phyloP scores from a whole-genome alignment of 2,797 vertebrate genomes.

The Tarsius wallacei region DNA sequence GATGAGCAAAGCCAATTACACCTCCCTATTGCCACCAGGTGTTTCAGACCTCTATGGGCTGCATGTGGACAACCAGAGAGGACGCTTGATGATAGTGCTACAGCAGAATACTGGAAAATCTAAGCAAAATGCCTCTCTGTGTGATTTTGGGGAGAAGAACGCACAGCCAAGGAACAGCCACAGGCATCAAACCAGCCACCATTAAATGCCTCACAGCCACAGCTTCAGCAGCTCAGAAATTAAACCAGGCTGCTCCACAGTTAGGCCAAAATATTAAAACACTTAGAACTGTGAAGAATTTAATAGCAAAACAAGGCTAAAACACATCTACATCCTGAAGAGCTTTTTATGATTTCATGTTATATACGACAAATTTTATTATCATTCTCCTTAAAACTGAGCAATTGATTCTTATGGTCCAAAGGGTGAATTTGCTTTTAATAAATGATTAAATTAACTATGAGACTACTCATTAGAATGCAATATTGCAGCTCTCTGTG shows the following conservation, averaged over 20 bases:
- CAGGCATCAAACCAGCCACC: constrained; percentile 92
- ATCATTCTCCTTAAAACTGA: constrained; percentile 48
- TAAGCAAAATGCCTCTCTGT: constrained; percentile 92
- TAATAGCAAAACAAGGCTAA: neutral
- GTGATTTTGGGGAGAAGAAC: constrained; percentile 96
- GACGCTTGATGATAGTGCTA: constrained; percentile 91
- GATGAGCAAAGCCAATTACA: constrained; percentile 94
- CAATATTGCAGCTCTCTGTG: constrained; percentile 76
- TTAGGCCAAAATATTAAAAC: constrained; percentile 89
- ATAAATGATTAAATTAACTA: constrained; percentile 61
- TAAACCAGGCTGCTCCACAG: constrained; percentile 92
- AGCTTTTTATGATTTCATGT: neutral
- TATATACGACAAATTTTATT: neutral
- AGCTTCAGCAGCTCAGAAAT: constrained; percentile 94
- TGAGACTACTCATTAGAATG: constrained; percentile 78
- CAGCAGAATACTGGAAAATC: constrained; percentile 92
- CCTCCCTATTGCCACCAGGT: constrained; percentile 93
- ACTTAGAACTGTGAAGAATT: constrained; percentile 1
- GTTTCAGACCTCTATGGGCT: constrained; percentile 95
- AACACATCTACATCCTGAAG: neutral
- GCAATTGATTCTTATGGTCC: constrained; percentile 63
- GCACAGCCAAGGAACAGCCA: constrained; percentile 94
- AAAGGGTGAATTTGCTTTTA: constrained; percentile 65
- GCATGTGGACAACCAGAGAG: constrained; percentile 93
- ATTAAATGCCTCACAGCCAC: constrained; percentile 94